A percentile compares a stretch with the other conserved stretches of the same genome.
Conservation (phyloP, 2,797 vertebrate genomes). For the Erethizon dorsatum region DNA sequence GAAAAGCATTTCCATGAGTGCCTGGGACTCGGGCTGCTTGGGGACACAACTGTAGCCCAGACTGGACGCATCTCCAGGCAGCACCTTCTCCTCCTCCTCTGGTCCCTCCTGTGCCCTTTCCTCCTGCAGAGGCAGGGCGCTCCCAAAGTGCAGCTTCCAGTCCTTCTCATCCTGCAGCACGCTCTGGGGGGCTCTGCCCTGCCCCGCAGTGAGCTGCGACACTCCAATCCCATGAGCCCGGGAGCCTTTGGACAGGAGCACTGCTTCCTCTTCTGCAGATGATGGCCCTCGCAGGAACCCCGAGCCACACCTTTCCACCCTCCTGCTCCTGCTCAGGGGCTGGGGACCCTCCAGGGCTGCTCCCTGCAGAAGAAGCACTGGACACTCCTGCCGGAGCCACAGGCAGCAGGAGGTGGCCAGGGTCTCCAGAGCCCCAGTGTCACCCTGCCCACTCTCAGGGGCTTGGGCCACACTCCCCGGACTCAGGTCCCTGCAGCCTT, state of each 20-base stretch:
- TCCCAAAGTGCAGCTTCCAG: accelerated
- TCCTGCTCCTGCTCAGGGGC: neutral
- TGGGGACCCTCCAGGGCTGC: slow-evolving; percentile 62
- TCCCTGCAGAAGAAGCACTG: neutral
- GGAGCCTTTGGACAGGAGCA: neutral
- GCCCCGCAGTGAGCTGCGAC: neutral
- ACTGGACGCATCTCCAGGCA: neutral
- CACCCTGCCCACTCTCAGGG: neutral
- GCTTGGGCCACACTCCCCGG: accelerated
- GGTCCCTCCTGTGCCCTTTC: neutral
- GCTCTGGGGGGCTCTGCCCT: neutral
- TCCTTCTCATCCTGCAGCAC: neutral
- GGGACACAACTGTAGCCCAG: accelerated
- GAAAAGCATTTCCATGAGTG: accelerated
- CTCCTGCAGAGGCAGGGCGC: neutral
- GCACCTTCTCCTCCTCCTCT: neutral
- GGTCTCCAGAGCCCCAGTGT: neutral
- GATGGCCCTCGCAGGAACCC: neutral
- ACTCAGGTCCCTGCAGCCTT: neutral
- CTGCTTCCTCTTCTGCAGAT: neutral
- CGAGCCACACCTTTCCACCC: neutral
- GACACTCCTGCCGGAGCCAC: neutral
- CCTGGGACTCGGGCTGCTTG: accelerated
- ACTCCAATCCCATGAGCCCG: accelerated
- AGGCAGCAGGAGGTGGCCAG: accelerated